Evolutionary conservation across 2,888 invertebrate genomes (phyloP).

Genomic region (Beris chalybata): DNA sequence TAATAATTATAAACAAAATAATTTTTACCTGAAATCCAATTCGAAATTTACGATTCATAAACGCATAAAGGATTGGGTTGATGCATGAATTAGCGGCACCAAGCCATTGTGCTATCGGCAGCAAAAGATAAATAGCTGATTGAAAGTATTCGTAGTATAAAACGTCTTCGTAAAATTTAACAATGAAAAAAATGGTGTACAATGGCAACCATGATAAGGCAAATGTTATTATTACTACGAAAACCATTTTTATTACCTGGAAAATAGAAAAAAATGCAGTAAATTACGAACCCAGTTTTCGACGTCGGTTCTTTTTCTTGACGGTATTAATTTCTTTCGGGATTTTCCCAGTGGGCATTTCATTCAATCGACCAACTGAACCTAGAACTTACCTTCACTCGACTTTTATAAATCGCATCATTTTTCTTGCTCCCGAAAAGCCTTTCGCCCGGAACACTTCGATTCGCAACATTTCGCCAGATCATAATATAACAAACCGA

Average conservation of each 20-base stretch:
- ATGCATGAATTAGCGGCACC: constrained; percentile 61
- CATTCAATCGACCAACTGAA: too few relatives aligned
- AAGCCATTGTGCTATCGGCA: constrained; percentile 60
- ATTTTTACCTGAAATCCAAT: constrained; percentile 55
- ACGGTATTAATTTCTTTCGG: neutral
- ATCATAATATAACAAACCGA: constrained; percentile 60
- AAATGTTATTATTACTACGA: constrained; percentile 60
- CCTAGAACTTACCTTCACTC: constrained; percentile 42
- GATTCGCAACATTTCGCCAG: constrained; percentile 56
- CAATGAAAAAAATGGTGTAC: constrained; percentile 56
- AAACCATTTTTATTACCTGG: constrained; percentile 58
- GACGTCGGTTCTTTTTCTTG: neutral
- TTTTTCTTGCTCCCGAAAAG: constrained; percentile 38
- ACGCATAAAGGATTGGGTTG: constrained; percentile 62
- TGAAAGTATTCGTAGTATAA: constrained; percentile 37
- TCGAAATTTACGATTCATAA: constrained; percentile 61
- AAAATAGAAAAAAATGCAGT: constrained; percentile 8
- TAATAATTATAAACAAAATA: too few relatives aligned
- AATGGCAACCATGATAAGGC: constrained; percentile 61
- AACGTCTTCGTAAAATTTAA: constrained; percentile 48
- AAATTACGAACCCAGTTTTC: neutral
- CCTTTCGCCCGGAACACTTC: constrained; percentile 57
- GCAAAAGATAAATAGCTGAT: constrained; percentile 46
- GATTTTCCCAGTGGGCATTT: neutral
- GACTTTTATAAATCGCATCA: constrained; percentile 43